phyloP scores from a whole-genome alignment of 2,888 invertebrate species.

The Diloba caeruleocephala region DNA sequence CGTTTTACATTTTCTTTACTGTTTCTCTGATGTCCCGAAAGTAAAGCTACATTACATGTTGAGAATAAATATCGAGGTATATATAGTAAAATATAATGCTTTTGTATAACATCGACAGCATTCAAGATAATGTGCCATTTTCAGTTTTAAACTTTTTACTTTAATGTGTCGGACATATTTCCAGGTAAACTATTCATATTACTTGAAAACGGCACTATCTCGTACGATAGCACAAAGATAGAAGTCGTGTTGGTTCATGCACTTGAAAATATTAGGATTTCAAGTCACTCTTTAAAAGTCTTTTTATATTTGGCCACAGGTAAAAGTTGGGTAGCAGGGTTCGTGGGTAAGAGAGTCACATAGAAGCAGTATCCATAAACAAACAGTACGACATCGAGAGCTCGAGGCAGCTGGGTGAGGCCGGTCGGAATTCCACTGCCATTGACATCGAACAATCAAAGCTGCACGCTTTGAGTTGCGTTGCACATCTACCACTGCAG shows the following conservation, averaged over 20 bases:
- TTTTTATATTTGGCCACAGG: conserved; percentile 44
- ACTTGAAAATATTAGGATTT: conserved; percentile 62
- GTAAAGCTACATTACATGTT: conserved; percentile 56
- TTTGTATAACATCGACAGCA: conserved; percentile 70
- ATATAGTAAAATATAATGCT: conserved; percentile 46
- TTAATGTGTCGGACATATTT: conserved; percentile 5
- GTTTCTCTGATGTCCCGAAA: conserved; percentile 56
- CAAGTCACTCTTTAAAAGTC: conserved; percentile 48
- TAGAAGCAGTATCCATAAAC: conserved; percentile 84
- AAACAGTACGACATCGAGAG: conserved; percentile 86
- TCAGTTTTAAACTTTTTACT: conserved; percentile 50
- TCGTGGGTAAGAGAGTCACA: conserved; percentile 75
- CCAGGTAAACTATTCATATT: conserved; percentile 10
- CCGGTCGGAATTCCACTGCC: conserved; percentile 76
- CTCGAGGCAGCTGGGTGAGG: conserved; percentile 80
- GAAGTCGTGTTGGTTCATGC: conserved; percentile 72
- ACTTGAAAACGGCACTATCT: conserved; percentile 73
- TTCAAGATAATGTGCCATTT: conserved; percentile 69
- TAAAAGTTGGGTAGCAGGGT: conserved; percentile 63
- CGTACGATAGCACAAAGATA: conserved; percentile 67
- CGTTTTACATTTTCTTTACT: neutral
- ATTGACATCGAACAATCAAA: conserved; percentile 87
- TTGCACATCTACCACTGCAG: conserved; percentile 71
- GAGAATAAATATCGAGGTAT: conserved; percentile 56
- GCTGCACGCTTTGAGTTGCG: conserved; percentile 80